Conservation (phyloP, 2,797 vertebrate species). For the Takifugu rubripes region DNA sequence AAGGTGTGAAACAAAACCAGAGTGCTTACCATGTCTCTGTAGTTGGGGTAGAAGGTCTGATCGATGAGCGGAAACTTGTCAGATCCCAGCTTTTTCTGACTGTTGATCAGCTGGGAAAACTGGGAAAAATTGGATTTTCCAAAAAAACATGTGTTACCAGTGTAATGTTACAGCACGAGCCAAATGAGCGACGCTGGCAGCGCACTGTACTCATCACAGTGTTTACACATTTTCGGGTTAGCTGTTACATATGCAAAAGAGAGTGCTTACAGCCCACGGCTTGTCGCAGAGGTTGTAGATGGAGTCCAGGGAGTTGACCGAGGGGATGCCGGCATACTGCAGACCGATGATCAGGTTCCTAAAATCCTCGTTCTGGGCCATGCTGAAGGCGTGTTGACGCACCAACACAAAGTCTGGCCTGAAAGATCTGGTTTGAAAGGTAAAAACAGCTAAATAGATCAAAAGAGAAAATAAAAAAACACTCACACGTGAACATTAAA, state of each 20-base stretch:
- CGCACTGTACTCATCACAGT: too few relatives aligned
- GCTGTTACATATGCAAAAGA: neutral
- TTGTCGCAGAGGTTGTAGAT: slow-evolving; percentile 98
- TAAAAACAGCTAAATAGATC: neutral
- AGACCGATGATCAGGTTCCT: slow-evolving; percentile 93
- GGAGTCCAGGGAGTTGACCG: slow-evolving; percentile 92
- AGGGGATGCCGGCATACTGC: slow-evolving; percentile 91
- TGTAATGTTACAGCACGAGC: too few relatives aligned
- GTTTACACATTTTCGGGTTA: too few relatives aligned
- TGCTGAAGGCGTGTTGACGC: slow-evolving; percentile 94
- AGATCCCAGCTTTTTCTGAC: slow-evolving; percentile 86
- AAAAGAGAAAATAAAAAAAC: neutral
- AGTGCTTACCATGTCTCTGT: slow-evolving; percentile 96
- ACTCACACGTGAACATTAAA: too few relatives aligned
- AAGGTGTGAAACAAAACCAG: neutral
- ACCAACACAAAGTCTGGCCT: slow-evolving; percentile 93
- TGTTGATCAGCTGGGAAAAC: slow-evolving; percentile 94
- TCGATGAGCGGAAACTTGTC: slow-evolving; percentile 96
- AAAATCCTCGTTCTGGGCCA: slow-evolving; percentile 97
- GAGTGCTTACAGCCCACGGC: slow-evolving; percentile 92
- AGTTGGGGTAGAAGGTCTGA: slow-evolving; percentile 98
- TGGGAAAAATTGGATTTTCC: slow-evolving; percentile 51
- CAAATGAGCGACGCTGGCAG: too few relatives aligned
- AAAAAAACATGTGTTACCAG: neutral
- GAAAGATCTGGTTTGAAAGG: slow-evolving; percentile 81